Evolutionary conservation across 2,888 invertebrate genomes (phyloP), one percentile per base, ranked within the genome.

Genomic region (Dendrolimus pini): DNA sequence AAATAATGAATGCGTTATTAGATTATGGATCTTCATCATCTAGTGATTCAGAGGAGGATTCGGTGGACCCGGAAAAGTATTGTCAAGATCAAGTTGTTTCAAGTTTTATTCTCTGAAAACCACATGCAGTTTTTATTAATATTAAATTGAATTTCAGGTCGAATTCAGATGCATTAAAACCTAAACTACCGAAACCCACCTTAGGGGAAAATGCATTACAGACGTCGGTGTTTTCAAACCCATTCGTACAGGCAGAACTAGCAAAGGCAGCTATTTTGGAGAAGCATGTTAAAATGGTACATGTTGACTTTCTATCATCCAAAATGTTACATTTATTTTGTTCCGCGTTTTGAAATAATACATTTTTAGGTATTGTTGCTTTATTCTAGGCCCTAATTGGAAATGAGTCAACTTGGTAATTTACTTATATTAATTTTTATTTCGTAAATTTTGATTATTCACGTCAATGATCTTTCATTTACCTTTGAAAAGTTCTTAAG

Each of bases 201-300:
- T 92, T 94, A 65, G 92, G 92, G 61, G 92, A 91, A 63, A 83
- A 77, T 61, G 82, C 87, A 56, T 75, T 93, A 60, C 93, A 93
- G 72, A 93, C 93, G 60, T 96, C 96, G 10, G 97, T 98, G 6
- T 97, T 97, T 78, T 94, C 93, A 52, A 98, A 97, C 90, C 97
- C 96, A 9, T 98, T 95, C 77, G 93, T 93, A 41, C 95, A 95
- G 79, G 97, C 95, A 0, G 97, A 97, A 80, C 93, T 94, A 74
- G 96, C 96, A 2, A 96, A 97, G 79, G 94, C 95, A 60, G 96
- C 96, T 12, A 94, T 97, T 59, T 86, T 98, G 54, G 97, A 98
- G 74, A 96, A 96, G 73, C 98, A 98, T 80, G 97, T 98, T 0
- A 97, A 97, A 92, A 96, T 98, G 96, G 97, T 95, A 71, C 92